These are phyloP conservation scores for Lasioglossum oenotherae DNA, from an alignment of 2,888 invertebrate species.

Conservation along the genomic window DNA sequence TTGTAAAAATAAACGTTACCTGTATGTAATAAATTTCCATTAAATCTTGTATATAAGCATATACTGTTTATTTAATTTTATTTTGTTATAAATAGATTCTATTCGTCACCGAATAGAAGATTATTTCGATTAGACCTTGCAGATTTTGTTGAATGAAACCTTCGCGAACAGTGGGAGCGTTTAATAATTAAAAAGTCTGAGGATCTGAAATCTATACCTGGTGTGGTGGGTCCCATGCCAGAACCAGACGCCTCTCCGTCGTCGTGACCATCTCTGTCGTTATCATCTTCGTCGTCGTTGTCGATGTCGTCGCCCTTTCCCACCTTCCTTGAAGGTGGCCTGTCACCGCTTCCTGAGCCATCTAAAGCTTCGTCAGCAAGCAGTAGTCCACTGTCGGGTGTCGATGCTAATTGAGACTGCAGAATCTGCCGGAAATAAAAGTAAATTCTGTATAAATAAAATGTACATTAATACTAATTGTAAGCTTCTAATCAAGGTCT, in stretches of 20 bases:
- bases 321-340: slow-evolving; percentile 71
- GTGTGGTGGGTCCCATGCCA: slow-evolving; percentile 76
- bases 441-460: neutral
- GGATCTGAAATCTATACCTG: slow-evolving; percentile 59
- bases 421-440: slow-evolving; percentile 73
- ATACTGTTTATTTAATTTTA: no score
- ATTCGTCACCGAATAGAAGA: neutral
- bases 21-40: no score
- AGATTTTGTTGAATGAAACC: neutral
- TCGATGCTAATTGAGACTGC: slow-evolving; percentile 80
- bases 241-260: slow-evolving; percentile 79
- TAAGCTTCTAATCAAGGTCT: neutral
- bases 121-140: neutral
- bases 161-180: neutral
- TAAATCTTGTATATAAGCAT: no score
- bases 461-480: neutral
- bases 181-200: neutral
- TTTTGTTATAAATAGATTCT: no score
- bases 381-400: slow-evolving; percentile 79
- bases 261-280: slow-evolving; percentile 67
- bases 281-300: slow-evolving; percentile 72
- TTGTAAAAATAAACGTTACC: no score
- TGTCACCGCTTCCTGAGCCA: slow-evolving; percentile 82
- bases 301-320: slow-evolving; percentile 52
- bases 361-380: slow-evolving; percentile 80